Evolutionary conservation across 2,888 invertebrate genomes (phyloP).

Genomic region (Phragmatobia fuliginosa): DNA sequence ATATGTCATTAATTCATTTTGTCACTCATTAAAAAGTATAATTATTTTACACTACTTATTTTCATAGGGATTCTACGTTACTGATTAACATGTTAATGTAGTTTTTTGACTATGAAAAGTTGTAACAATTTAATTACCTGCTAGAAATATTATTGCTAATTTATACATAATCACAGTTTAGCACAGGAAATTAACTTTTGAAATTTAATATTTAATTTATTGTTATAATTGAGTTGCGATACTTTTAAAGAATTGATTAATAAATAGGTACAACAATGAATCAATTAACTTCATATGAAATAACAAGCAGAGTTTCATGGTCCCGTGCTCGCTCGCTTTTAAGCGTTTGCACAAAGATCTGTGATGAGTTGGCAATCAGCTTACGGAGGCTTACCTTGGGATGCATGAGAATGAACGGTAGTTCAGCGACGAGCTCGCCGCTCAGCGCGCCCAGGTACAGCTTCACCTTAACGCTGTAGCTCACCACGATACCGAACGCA

Average conservation of each 20-base stretch:
- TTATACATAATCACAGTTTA: background rate
- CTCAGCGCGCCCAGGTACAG: conserved; percentile 96
- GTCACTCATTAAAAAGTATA: background rate
- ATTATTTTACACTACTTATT: background rate
- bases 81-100: background rate
- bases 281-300: background rate
- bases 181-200: background rate
- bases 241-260: background rate
- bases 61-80: background rate
- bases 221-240: background rate
- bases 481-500: conserved; percentile 97
- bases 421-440: conserved; percentile 96
- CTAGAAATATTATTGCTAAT: background rate
- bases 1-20: background rate
- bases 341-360: background rate
- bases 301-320: background rate
- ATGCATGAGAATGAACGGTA: conserved; percentile 97
- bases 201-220: background rate
- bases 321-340: background rate
- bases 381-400: conserved; percentile 88
- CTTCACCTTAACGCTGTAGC: conserved; percentile 98
- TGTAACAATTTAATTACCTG: background rate
- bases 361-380: background rate
- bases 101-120: background rate
- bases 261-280: background rate